Evolutionary conservation across 1,140 invertebrate genomes (phyloP).

Genomic region (Cryptotermes secundus): DNA sequence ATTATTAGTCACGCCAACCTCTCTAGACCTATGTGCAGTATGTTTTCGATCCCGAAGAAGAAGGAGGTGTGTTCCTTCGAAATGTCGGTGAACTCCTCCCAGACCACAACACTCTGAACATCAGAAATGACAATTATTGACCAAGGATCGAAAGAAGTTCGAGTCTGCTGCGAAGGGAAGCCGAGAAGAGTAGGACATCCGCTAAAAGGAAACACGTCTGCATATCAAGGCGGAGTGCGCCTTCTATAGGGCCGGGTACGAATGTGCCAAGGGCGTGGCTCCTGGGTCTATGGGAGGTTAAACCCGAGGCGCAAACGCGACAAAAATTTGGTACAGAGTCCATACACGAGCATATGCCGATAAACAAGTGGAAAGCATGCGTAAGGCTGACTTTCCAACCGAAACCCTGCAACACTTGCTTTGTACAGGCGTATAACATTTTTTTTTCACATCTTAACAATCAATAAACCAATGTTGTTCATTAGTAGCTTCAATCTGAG

Average conservation of each 20-base stretch:
- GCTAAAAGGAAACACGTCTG: too few relatives aligned
- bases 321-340: not conserved
- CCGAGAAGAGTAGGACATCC: too few relatives aligned
- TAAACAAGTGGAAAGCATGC: not conserved
- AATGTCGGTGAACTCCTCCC: too few relatives aligned
- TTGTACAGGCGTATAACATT: not conserved
- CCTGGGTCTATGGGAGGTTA: not conserved
- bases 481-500: not conserved
- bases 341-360: not conserved
- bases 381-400: not conserved
- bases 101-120: too few relatives aligned
- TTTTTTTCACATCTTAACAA: not conserved
- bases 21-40: too few relatives aligned
- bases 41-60: too few relatives aligned
- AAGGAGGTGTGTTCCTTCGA: too few relatives aligned
- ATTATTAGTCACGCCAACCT: too few relatives aligned
- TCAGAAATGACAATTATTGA: too few relatives aligned
- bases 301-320: not conserved
- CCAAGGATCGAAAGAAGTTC: too few relatives aligned
- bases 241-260: not conserved
- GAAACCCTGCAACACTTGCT: slow-evolving; percentile 4
- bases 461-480: not conserved
- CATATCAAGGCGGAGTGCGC: too few relatives aligned
- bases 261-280: not conserved
- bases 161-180: too few relatives aligned